These are phyloP conservation scores for Eumerus sabulonum DNA, from an alignment of 2,888 invertebrate genomes.

Conservation along the genomic window DNA sequence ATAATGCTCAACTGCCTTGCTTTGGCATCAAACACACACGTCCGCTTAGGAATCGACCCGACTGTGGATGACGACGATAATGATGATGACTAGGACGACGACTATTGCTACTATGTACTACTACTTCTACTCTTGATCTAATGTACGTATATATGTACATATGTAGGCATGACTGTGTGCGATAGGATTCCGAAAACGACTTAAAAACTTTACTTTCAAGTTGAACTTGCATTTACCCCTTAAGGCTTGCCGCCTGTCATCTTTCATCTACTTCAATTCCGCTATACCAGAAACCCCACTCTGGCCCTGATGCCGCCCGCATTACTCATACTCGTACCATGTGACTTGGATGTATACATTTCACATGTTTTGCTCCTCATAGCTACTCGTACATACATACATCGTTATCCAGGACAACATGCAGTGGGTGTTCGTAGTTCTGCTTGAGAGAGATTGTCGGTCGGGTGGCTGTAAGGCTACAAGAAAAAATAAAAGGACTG, in stretches of 20 bases:
- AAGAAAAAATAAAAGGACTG: slow-evolving; percentile 30
- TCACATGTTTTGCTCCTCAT: slow-evolving; percentile 22
- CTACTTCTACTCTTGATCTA: no score
- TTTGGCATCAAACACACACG: slow-evolving; percentile 57
- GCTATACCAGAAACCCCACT: no score
- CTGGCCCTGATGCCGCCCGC: no score
- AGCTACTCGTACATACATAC: slow-evolving; percentile 31
- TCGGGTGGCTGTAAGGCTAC: neutral
- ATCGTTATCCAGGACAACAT: slow-evolving; percentile 42
- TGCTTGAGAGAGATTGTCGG: neutral
- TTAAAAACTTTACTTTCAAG: slow-evolving; percentile 67
- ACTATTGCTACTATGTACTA: slow-evolving; percentile 21
- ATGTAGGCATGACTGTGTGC: no score
- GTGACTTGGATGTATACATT: no score
- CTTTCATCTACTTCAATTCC: slow-evolving; percentile 55
- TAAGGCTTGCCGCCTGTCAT: slow-evolving; percentile 59
- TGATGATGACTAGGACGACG: slow-evolving; percentile 10
- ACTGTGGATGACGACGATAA: neutral
- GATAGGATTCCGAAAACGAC: slow-evolving; percentile 58
- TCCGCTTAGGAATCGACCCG: slow-evolving; percentile 29
- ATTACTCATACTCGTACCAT: no score
- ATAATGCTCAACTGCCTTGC: slow-evolving; percentile 58
- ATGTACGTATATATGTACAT: slow-evolving; percentile 1
- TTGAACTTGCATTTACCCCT: slow-evolving; percentile 67
- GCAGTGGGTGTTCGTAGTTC: neutral